Evolutionary conservation across 2,888 invertebrate genomes (phyloP), one percentile per base, ranked within the genome.

Genomic region (Hipparchia semele): DNA sequence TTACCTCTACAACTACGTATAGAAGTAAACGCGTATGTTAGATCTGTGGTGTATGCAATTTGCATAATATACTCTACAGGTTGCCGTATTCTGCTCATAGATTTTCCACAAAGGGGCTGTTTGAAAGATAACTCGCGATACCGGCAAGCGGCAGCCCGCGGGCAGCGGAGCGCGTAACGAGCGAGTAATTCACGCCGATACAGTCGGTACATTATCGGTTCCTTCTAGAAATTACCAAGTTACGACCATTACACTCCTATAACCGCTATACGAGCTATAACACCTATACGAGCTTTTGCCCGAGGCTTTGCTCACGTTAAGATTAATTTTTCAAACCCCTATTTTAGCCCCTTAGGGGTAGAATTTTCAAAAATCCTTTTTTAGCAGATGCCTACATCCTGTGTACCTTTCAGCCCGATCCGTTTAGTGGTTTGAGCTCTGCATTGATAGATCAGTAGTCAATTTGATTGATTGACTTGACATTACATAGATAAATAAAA

Each of bases 21-120:
- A 39, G 33, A 60, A 39, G 7, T 39, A 7, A 1, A 61, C 7
- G 12, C 39, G 12, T 58, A 58, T 54, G 53, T 65, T 8, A 59
- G 23, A 45, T 56, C n/a, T 59, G 10, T 23, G 53, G n/a, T 13
- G 13, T 64, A 64, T 33, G 23, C 56, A 71, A 75, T 75, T 76
- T 69, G 67, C 70, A 71, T 74, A 74, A 69, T 69, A 56, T 59
- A 80, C 80, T 83, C 83, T 76, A 84, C 72, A 74, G 78, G 68
- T 80, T 69, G 69, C 60, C 33, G 33, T 69, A 61, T 69, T 61
- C 61, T 53, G 76, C 77, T 81, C 79, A 85, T 85, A 86, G 84
- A 84, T 86, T 83, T 77, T 81, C 67, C 80, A 82, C 84, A 84
- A 82, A 83, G 83, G 84, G 87, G 84, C 84, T 83, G 84, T 90